phyloP scores from a whole-genome alignment of 2,888 invertebrate genomes.

The Cryptocheilus praepositus region DNA sequence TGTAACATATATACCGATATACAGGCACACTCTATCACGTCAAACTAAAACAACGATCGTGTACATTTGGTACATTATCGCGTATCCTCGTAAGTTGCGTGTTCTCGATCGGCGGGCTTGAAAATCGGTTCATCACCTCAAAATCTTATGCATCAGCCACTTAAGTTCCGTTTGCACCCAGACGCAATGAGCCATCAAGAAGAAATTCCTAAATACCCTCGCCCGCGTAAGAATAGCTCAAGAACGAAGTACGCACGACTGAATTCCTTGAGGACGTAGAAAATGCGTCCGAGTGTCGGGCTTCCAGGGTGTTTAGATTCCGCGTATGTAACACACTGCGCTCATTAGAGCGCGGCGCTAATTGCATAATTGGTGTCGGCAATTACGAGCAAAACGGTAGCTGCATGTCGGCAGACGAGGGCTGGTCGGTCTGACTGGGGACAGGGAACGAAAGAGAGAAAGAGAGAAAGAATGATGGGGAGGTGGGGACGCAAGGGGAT shows the following conservation, averaged over 20 bases:
- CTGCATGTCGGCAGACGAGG: conserved; percentile 27
- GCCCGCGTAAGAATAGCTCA: not conserved
- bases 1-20: no score
- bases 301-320: conserved; percentile 52
- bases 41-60: no score
- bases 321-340: conserved; percentile 49
- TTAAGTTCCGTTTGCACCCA: no score
- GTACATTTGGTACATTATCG: no score
- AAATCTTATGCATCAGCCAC: no score
- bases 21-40: no score
- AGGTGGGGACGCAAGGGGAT: conserved; percentile 25
- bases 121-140: no score
- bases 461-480: not conserved
- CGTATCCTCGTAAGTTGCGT: no score
- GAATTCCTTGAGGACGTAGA: conserved; percentile 6
- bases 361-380: conserved; percentile 70
- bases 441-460: conserved; percentile 15
- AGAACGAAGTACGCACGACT: not conserved
- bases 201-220: not conserved
- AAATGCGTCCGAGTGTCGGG: conserved; percentile 22
- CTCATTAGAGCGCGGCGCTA: conserved; percentile 59
- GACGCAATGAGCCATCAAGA: not conserved
- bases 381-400: conserved; percentile 60
- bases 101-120: no score
- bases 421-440: not conserved